phyloP scores from a whole-genome alignment of 2,113 vertebrate species.

The Indicator indicator region DNA sequence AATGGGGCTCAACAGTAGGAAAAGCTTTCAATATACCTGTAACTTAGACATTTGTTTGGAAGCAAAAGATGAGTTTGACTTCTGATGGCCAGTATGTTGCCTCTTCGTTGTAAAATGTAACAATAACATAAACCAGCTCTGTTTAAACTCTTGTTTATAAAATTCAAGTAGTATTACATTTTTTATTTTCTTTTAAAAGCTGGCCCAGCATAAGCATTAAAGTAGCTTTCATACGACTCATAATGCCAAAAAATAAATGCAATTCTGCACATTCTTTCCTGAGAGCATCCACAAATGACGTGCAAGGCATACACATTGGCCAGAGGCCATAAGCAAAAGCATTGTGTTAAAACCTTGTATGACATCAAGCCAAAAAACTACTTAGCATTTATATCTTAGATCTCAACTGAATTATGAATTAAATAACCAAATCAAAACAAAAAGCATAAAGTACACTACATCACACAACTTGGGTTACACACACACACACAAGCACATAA shows the following conservation, averaged over 20 bases:
- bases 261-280: slow-evolving; percentile 75
- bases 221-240: slow-evolving; percentile 61
- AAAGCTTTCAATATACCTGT: slow-evolving; percentile 24
- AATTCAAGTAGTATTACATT: slow-evolving; percentile 67
- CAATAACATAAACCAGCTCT: slow-evolving; percentile 66
- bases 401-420: slow-evolving; percentile 68
- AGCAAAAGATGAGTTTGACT: slow-evolving; percentile 1
- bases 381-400: slow-evolving; percentile 64
- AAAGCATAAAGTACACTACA: neutral
- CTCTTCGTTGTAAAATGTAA: slow-evolving; percentile 56
- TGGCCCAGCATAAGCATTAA: slow-evolving; percentile 58
- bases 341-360: slow-evolving; percentile 61
- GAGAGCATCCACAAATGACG: slow-evolving; percentile 69
- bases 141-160: slow-evolving; percentile 71
- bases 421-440: slow-evolving; percentile 57
- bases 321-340: slow-evolving; percentile 54
- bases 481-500: neutral
- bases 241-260: slow-evolving; percentile 74
- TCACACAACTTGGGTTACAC: neutral
- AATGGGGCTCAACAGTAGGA: neutral
- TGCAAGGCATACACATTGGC: slow-evolving; percentile 59
- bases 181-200: slow-evolving; percentile 50
- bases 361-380: slow-evolving; percentile 71
- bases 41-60: neutral
- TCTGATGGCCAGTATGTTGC: slow-evolving; percentile 17